These are phyloP conservation scores for Mesoclemmys tuberculata DNA, from an alignment of 2,113 vertebrate genomes.

Conservation along the genomic window DNA sequence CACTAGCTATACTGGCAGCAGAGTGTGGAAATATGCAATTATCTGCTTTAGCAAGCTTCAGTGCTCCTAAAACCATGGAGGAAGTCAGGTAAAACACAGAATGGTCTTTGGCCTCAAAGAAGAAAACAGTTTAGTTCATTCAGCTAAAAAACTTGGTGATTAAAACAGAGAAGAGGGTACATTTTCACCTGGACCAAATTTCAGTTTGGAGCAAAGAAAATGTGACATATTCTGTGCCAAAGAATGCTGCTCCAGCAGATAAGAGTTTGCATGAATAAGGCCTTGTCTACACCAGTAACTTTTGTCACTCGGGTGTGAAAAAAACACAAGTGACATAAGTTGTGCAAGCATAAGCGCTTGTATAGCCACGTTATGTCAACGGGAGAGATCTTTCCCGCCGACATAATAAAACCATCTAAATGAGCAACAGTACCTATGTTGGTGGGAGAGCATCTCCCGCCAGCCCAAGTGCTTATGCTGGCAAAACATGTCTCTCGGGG, in stretches of 20 bases:
- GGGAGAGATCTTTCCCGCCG: too few relatives aligned
- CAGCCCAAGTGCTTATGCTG: too few relatives aligned
- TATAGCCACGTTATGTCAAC: too few relatives aligned
- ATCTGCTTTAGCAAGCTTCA: background rate
- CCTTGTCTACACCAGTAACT: too few relatives aligned
- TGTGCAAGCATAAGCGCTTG: too few relatives aligned
- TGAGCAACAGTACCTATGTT: too few relatives aligned
- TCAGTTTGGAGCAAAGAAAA: background rate
- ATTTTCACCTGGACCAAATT: background rate
- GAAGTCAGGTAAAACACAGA: background rate
- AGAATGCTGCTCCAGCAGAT: constrained; percentile 18
- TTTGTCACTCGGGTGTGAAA: too few relatives aligned
- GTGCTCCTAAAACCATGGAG: background rate
- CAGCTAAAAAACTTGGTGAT: background rate
- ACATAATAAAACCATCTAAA: too few relatives aligned
- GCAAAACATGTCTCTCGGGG: too few relatives aligned
- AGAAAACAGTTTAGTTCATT: background rate
- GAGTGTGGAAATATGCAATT: background rate
- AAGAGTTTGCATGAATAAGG: background rate
- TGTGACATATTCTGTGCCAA: background rate
- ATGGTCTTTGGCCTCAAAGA: background rate
- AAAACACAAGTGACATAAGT: too few relatives aligned
- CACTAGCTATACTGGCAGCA: background rate
- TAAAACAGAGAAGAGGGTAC: background rate
- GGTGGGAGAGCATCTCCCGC: too few relatives aligned